Base-by-base conservation (phyloP, 2,113 vertebrate species). In the Silurus glanis region DNA sequence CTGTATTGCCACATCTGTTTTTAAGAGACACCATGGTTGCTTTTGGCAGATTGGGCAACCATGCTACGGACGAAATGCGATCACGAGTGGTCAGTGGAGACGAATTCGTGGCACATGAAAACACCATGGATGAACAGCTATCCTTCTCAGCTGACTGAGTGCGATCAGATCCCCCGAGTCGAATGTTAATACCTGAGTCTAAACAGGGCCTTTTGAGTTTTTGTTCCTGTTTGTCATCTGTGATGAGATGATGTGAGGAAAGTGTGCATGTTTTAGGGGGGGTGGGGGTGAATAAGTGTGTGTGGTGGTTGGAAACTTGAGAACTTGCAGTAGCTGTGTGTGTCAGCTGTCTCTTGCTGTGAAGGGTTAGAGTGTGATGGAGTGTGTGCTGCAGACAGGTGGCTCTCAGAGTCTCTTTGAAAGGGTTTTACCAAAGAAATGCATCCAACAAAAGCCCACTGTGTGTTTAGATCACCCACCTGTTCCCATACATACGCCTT, bases 281-380 rank as follows among this genome's bases (percentile, higher is more conserved):
- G 75, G 37, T n/a, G 74, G 9, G 49, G 28, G 8, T 83, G 61
- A 51, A 59, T 76, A 19, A n/a, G 86, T 16, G 83, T 66, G 83
- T 82, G 61, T 83, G 80, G 53, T 37, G 85, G 58, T 84, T 78
- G 87, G 93, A 92, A 94, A 95, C 91, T 49, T 87, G 90, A 94
- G 91, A 91, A 86, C 58, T 84, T 55, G 84, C 62, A 7, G 90
- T 62, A 83, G 82, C 83, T 87, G 88, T 87, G 90, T 69, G 58
- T 90, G 92, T 96, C 95, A 96, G 95, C 96, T 96, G 95, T 92
- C 94, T 88, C 92, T 93, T 88, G 92, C 89, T 93, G 89, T 91
- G 83, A 64, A 90, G 87, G 58, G 78, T 88, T 89, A 82, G 92
- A 89, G 87, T 90, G 85, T 90, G 90, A 56, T 23, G 89, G 90